Base-by-base conservation (phyloP, 2,113 vertebrate species). In the Cricetomys ansorgei region DNA sequence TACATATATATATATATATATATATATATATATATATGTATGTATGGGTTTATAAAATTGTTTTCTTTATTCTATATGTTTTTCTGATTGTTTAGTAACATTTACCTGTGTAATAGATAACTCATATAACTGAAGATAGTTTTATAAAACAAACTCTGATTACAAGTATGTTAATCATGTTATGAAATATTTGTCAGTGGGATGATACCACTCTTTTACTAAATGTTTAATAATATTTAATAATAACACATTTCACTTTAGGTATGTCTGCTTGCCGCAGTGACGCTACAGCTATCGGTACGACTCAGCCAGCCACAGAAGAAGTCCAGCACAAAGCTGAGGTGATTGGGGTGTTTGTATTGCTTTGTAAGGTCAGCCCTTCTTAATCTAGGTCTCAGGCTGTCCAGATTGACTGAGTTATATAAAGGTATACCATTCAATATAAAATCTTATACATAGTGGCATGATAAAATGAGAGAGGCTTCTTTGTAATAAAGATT, bases 161-260 rank as follows among this genome's bases (percentile, higher is more conserved):
- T 40, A 79, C 19, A 89, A 55, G 76, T 86, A 62, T 72, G 65
- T 92, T 80, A 83, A 25, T 77, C 90, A 48, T 80, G 25, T 79
- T 93, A 15, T 83, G 25, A 70, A 59, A 55, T 94, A 73, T 88
- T 92, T 93, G 27, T 93, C 48, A 8, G 17, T 91, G 53, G 95
- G 55, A 16, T 77, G 34, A 53, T 62, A 29, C 0, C 89, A 27
- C 7, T 79, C 53, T 95, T 88, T 86, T 43, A 83, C 92, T 89
- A 88, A 96, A 67, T 40, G n/a, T 96, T 87, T 98, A n/a, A n/a
- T n/a, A n/a, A n/a, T n/a, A n/a, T n/a, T n/a, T n/a, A n/a, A n/a
- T n/a, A n/a, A n/a, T 92, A 98, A 98, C 96, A 96, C 98, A 95
- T 98, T 98, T 98, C 96, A 91, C 98, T 99, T 97, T 98, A 98